phyloP scores from a whole-genome alignment of 2,797 vertebrate species.

The Darevskia nairensis region DNA sequence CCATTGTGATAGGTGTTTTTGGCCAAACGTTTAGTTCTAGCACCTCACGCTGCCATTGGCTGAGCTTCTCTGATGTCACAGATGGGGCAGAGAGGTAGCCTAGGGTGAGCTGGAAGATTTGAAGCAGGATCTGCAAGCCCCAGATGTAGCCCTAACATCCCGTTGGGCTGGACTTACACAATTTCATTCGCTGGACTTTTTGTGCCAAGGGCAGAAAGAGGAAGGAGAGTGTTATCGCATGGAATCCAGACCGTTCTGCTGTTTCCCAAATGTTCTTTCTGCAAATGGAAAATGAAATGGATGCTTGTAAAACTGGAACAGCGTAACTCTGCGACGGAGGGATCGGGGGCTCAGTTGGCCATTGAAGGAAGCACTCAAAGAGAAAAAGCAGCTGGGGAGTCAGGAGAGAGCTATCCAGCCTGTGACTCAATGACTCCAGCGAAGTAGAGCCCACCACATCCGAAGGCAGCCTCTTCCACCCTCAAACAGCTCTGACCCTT shows the following conservation, averaged over 20 bases:
- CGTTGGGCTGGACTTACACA: not conserved
- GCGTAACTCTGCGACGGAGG: no score
- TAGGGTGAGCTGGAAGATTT: not conserved
- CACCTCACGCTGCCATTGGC: not conserved
- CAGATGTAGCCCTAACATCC: no score
- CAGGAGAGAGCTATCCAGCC: no score
- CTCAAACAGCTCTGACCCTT: no score
- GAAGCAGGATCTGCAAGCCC: not conserved
- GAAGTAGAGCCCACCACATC: no score
- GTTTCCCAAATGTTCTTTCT: not conserved
- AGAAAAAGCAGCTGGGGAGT: not conserved
- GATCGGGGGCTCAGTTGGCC: no score
- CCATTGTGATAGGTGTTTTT: no score
- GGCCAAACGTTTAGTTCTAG: not conserved
- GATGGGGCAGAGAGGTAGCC: not conserved
- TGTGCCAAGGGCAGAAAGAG: not conserved
- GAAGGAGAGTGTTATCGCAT: not conserved
- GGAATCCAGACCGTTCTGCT: not conserved
- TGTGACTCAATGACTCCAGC: no score
- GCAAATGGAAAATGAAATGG: conserved; percentile 1
- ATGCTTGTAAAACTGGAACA: not conserved
- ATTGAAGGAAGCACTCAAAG: not conserved
- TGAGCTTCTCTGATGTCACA: not conserved
- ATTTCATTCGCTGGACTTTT: no score
- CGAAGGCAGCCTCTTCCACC: no score